Conservation (phyloP, 2,113 vertebrate species). For the Malaclemys terrapin region DNA sequence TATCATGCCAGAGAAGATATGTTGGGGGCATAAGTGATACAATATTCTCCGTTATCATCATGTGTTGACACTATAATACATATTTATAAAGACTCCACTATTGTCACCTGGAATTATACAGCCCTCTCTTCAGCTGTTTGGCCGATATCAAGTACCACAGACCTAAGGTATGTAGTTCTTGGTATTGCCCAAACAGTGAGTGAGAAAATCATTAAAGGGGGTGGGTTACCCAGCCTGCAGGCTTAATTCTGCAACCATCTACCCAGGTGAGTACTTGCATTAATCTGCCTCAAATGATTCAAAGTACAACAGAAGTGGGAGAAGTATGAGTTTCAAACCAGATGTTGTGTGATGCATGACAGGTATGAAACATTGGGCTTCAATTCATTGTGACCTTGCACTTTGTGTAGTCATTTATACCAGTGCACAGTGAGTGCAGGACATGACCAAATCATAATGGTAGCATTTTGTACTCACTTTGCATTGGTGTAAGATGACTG, state of each 20-base stretch:
- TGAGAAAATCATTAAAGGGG: not conserved
- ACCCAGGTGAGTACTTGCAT: not conserved
- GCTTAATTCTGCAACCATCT: not conserved
- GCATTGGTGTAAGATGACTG: not conserved
- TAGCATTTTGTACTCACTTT: not conserved
- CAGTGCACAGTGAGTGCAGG: rapidly evolving
- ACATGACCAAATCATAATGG: not conserved
- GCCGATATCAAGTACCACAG: not conserved
- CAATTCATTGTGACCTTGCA: not conserved
- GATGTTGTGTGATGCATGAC: not conserved
- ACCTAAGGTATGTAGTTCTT: not conserved
- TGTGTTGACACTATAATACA: not conserved
- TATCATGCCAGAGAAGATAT: not conserved
- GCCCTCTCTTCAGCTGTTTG: not conserved
- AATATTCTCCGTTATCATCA: not conserved
- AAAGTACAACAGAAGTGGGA: rapidly evolving
- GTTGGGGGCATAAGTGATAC: conserved; percentile 7
- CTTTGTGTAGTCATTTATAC: rapidly evolving
- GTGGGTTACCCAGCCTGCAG: not conserved
- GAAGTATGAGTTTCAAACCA: not conserved
- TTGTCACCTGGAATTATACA: not conserved
- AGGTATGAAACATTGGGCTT: not conserved
- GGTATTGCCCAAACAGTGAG: not conserved
- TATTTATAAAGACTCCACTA: not conserved
- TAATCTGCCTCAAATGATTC: not conserved